Conservation (phyloP, 2,888 invertebrate species). For the Pomacea canaliculata region DNA sequence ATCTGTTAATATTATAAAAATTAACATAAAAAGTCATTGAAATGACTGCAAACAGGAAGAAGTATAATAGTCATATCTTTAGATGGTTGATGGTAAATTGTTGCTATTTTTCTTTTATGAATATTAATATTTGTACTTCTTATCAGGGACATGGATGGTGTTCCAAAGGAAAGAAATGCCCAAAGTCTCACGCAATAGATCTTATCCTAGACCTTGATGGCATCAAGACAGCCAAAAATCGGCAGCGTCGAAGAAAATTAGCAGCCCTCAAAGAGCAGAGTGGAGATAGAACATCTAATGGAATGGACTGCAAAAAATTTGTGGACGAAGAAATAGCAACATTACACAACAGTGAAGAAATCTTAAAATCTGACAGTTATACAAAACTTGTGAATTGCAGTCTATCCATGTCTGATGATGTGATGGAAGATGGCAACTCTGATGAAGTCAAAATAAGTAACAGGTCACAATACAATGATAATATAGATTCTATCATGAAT, state of each 20-base stretch:
- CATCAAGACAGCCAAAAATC: slow-evolving; percentile 36
- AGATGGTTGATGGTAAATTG: too few species aligned
- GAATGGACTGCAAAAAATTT: neutral
- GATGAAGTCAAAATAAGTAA: too few species aligned
- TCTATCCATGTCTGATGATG: too few species aligned
- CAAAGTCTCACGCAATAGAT: slow-evolving; percentile 68
- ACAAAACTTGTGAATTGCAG: neutral
- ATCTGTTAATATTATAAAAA: too few species aligned
- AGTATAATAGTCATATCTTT: too few species aligned
- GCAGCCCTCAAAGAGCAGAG: slow-evolving; percentile 1
- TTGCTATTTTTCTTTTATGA: too few species aligned
- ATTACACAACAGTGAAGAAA: neutral
- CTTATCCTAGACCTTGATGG: slow-evolving; percentile 65
- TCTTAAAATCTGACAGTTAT: neutral
- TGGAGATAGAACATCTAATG: neutral
- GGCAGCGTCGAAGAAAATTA: slow-evolving; percentile 17
- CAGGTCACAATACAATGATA: neutral
- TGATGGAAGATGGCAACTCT: too few species aligned
- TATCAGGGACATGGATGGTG: slow-evolving; percentile 70
- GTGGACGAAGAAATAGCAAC: neutral
- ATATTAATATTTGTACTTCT: too few species aligned
- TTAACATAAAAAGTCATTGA: too few species aligned
- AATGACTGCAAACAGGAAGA: too few species aligned
- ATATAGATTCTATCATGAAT: slow-evolving; percentile 7
- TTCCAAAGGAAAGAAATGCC: slow-evolving; percentile 54